A percentile compares a stretch with the other conserved stretches of the same genome.
Evolutionary conservation across 2,797 vertebrate species (phyloP).

Genomic region (Phoebastria nigripes): DNA sequence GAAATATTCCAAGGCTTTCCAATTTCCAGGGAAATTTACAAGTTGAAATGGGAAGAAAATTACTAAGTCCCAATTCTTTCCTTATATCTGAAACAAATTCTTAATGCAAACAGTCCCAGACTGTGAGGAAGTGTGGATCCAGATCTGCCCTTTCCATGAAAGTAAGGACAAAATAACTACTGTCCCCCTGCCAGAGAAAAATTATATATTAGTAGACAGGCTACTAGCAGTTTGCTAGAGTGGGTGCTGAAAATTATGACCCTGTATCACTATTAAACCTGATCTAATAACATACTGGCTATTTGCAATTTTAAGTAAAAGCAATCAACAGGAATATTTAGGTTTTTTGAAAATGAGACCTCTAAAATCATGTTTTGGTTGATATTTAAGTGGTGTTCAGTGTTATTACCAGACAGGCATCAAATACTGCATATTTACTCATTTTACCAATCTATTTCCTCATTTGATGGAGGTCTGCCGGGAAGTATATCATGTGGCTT

Average conservation of each 20-base stretch:
- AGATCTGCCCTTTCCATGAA: neutral
- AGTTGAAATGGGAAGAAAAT: neutral
- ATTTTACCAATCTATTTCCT: neutral
- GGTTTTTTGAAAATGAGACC: neutral
- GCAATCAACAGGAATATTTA: neutral
- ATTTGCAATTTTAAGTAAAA: neutral
- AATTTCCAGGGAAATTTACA: neutral
- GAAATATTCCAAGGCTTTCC: neutral
- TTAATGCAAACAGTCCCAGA: neutral
- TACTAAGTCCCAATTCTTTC: neutral
- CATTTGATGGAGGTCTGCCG: neutral
- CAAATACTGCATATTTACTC: neutral
- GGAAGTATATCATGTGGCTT: neutral
- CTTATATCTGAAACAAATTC: neutral
- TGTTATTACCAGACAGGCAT: neutral
- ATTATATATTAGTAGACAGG: neutral
- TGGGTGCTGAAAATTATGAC: neutral
- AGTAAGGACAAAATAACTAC: neutral
- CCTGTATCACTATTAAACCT: neutral
- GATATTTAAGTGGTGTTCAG: neutral
- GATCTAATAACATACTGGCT: neutral
- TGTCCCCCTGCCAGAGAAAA: neutral
- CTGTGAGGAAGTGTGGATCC: neutral
- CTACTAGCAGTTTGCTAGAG: neutral
- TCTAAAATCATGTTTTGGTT: neutral